Conservation (phyloP, 1,140 invertebrate genomes). For the Zophobas morio region DNA sequence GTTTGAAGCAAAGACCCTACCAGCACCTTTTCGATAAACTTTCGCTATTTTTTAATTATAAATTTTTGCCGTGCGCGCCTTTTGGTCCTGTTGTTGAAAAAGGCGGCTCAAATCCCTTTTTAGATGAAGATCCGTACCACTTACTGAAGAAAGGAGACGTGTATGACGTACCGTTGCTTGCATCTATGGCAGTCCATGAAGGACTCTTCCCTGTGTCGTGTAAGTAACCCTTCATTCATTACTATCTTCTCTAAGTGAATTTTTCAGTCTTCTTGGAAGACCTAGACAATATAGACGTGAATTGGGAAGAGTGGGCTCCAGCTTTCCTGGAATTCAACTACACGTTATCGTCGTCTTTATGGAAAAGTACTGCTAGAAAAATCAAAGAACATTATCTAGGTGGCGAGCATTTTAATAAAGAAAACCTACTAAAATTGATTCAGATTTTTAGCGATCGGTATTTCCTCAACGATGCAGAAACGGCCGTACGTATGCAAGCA, state of each 20-base stretch:
- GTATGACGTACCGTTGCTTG: slow-evolving; percentile 65
- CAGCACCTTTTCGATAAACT: slow-evolving; percentile 3
- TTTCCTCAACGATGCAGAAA: slow-evolving; percentile 71
- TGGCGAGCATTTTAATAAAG: not conserved
- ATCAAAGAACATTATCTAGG: slow-evolving; percentile 64
- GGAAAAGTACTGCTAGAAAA: slow-evolving; percentile 67
- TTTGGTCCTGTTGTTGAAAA: slow-evolving; percentile 62
- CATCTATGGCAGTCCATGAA: slow-evolving; percentile 63
- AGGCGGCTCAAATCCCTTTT: slow-evolving; percentile 67
- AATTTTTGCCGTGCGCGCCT: slow-evolving; percentile 60
- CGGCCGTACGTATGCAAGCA: slow-evolving; percentile 71
- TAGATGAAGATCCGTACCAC: slow-evolving; percentile 70
- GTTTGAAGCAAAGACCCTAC: slow-evolving; percentile 70
- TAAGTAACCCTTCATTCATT: not conserved
- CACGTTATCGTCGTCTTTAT: slow-evolving; percentile 69
- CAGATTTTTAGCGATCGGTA: slow-evolving; percentile 73
- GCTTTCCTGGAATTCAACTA: slow-evolving; percentile 75
- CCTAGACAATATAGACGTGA: slow-evolving; percentile 70
- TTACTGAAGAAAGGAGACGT: slow-evolving; percentile 69
- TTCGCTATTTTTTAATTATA: slow-evolving; percentile 46
- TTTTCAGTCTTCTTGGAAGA: slow-evolving; percentile 50
- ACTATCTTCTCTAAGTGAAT: not conserved
- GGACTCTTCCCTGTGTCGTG: slow-evolving; percentile 61
- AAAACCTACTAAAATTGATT: slow-evolving; percentile 63
- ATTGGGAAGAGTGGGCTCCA: slow-evolving; percentile 73